phyloP scores from a whole-genome alignment of 2,113 vertebrate genomes.

The Oryctolagus cuniculus region mOryCun1.1 NC_091436.1:149407501-149408000 shows the following conservation, averaged over 20 bases:
- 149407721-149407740: background rate
- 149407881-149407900: background rate
- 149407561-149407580: background rate
- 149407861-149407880: too few species aligned
- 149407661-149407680: background rate
- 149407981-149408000: too few species aligned
- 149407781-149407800: background rate
- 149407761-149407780: background rate
- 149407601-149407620: background rate
- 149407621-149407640: background rate
- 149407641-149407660: background rate
- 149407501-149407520: conserved; percentile 20
- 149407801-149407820: background rate
- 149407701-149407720: background rate
- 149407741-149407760: background rate
- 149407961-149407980: background rate
- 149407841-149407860: background rate
- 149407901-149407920: background rate
- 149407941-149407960: background rate
- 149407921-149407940: conserved; percentile 3
- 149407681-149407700: background rate
- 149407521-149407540: background rate
- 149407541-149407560: background rate
- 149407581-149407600: conserved; percentile 5
- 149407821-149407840: conserved; percentile 1